Evolutionary conservation across 2,888 invertebrate genomes (phyloP).

Genomic region (Scaptomyza cyrtandrae): DNA sequence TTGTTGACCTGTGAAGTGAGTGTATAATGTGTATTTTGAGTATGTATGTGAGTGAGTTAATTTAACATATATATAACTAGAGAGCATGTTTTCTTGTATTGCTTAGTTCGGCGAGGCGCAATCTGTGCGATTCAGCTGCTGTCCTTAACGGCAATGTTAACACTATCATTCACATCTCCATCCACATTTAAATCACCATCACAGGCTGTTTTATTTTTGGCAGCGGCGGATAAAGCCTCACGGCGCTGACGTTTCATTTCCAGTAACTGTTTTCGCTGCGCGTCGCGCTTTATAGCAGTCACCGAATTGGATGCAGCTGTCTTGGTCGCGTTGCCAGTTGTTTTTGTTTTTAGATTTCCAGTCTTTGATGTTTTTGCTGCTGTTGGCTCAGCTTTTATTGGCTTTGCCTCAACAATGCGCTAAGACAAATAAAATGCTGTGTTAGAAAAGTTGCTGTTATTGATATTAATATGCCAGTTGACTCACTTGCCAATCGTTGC

Average conservation of each 20-base stretch:
- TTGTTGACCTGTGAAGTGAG: slow-evolving; percentile 30
- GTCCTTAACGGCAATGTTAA: slow-evolving; percentile 55
- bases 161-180: slow-evolving; percentile 33
- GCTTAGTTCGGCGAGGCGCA: slow-evolving; percentile 27
- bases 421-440: slow-evolving; percentile 10
- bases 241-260: slow-evolving; percentile 86
- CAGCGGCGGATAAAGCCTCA: slow-evolving; percentile 73
- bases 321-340: slow-evolving; percentile 38
- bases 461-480: neutral
- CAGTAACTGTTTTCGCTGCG: slow-evolving; percentile 91
- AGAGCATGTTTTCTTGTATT: slow-evolving; percentile 58
- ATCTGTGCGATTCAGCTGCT: slow-evolving; percentile 72
- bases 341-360: slow-evolving; percentile 63
- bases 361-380: slow-evolving; percentile 59
- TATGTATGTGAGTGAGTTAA: slow-evolving; percentile 47
- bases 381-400: slow-evolving; percentile 38
- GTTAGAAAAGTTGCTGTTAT: neutral
- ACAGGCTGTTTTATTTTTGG: slow-evolving; percentile 37
- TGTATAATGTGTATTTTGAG: slow-evolving; percentile 32
- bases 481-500: slow-evolving; percentile 88
- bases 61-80: slow-evolving; percentile 53
- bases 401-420: slow-evolving; percentile 32
- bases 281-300: slow-evolving; percentile 87
- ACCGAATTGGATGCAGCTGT: slow-evolving; percentile 64
- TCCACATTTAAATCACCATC: slow-evolving; percentile 25